Evolutionary conservation across 2,888 invertebrate genomes (phyloP).

Genomic region (Apamea epomidion): DNA sequence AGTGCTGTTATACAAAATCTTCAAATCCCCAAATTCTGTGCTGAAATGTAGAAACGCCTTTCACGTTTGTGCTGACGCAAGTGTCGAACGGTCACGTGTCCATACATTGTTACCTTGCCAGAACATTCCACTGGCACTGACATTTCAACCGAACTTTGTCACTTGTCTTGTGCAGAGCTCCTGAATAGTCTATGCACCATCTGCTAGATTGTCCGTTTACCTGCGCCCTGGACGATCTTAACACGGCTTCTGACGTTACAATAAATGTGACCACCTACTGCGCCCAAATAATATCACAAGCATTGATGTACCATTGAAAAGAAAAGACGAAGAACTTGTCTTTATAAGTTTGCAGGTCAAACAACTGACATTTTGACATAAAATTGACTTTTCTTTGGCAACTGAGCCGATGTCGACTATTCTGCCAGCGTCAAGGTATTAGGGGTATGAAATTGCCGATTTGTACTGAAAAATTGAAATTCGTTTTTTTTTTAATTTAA

Average conservation of each 20-base stretch:
- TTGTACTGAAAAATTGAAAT: too few species aligned
- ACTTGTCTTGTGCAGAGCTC: not conserved
- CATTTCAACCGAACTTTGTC: not conserved
- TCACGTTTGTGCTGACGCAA: not conserved
- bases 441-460: too few species aligned
- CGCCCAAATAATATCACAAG: not conserved
- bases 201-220: not conserved
- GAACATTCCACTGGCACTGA: not conserved
- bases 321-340: not conserved
- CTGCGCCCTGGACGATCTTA: not conserved
- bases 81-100: not conserved
- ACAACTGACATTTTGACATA: not conserved
- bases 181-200: not conserved
- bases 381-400: too few species aligned
- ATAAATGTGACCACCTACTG: not conserved
- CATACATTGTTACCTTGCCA: not conserved
- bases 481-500: too few species aligned
- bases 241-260: too few species aligned
- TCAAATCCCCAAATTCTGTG: not conserved
- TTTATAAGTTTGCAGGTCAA: not conserved
- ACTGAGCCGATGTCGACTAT: too few species aligned
- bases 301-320: not conserved
- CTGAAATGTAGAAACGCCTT: not conserved
- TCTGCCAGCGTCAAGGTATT: not conserved
- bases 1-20: not conserved